Evolutionary conservation across 1,140 invertebrate genomes (phyloP), one percentile per base, ranked within the genome.

Genomic region (Psix sp.): DNA sequence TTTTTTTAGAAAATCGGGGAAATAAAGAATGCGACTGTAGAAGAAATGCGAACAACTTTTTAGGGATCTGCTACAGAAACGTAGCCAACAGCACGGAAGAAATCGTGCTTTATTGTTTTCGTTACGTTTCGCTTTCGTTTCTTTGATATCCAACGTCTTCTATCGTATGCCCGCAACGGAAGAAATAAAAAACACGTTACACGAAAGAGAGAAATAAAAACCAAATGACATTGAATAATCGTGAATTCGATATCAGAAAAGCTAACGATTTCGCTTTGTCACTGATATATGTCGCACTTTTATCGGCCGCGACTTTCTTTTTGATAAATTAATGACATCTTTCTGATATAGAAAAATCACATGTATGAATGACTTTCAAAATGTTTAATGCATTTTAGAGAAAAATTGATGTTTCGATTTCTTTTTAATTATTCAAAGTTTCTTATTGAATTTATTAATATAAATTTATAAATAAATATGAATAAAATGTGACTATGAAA

Each of bases 101-200:
- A 74, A 74, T 66, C 62, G 54, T 54, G 56, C 70, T 74, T 74
- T 74, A 74, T 74, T 74, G 70, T 74, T 74, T 74, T 66, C 62
- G 70, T 74, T 74, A 67, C 56, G 35, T 74, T 74, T 67, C 56
- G 54, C 62, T 74, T 67, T 74, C 70, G 48, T 62, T 74, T 74
- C 60, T 66, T 60, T 57, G 45, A 65, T 31, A 60, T 66, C 56
- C 26, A 36, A 43, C 54, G 51, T 63, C 49, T 65, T 66, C 59
- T 36, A 57, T 48, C 39, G 36, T 73, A 54, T 60, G 60, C 45
- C 46, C 29, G 39, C 54, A 40, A 54, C 17, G 36, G 4, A n/a
- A 26, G 48, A 43, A 54, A 46, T 72, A 65, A 72, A 62, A 45
- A 33, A 72, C 40, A 57, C 29, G 17, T 33, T 46, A 51, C 46